Evolutionary conservation across 2,797 vertebrate species (phyloP).

Genomic region (Bufotes viridis): DNA sequence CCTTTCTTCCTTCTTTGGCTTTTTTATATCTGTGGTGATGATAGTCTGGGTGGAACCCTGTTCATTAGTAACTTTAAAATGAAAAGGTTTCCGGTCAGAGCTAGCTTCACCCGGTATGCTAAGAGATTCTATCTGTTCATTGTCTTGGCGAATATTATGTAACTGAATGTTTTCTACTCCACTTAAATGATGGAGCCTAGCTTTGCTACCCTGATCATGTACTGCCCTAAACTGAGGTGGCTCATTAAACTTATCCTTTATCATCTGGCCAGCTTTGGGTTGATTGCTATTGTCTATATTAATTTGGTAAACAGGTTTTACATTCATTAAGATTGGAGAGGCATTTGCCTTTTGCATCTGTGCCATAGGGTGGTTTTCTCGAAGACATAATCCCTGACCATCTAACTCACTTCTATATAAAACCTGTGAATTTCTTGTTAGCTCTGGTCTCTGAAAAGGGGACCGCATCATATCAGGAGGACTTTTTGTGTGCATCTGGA

Average conservation of each 20-base stretch:
- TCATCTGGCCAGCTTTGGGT: conserved; percentile 60
- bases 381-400: conserved; percentile 64
- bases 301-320: conserved; percentile 77
- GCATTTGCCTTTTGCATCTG: conserved; percentile 49
- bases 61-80: conserved; percentile 52
- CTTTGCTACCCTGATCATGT: not conserved
- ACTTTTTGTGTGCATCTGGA: conserved; percentile 17
- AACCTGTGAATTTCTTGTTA: conserved; percentile 62
- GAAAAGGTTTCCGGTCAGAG: conserved; percentile 58
- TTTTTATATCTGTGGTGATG: conserved; percentile 53
- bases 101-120: not conserved
- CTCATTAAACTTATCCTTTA: conserved; percentile 41
- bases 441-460: conserved; percentile 39
- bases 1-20: conserved; percentile 64
- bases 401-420: conserved; percentile 66
- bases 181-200: conserved; percentile 15
- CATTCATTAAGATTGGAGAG: conserved; percentile 59
- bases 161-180: not conserved
- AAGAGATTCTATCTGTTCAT: conserved; percentile 55
- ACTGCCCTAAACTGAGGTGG: not conserved
- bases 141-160: not conserved
- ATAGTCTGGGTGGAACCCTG: conserved; percentile 35
- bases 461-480: conserved; percentile 41
- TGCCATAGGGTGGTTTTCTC: conserved; percentile 57
- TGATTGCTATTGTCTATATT: conserved; percentile 70